Evolutionary conservation across 2,888 invertebrate genomes (phyloP), one percentile per base, ranked within the genome.

Genomic region (Dryocosmus kuriphilus): DNA sequence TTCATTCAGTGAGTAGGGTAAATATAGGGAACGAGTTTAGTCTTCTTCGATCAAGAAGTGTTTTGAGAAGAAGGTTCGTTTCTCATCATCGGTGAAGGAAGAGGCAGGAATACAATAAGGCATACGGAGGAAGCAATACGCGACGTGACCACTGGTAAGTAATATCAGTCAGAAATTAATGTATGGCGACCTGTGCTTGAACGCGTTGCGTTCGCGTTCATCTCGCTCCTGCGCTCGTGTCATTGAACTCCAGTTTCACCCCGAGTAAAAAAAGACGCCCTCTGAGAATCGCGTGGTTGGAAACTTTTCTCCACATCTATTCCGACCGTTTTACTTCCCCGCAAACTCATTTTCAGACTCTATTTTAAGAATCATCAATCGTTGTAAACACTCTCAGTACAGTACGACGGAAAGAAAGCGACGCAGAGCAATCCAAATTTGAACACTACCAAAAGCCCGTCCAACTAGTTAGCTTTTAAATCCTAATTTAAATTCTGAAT

Each of bases 281-380:
- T 51, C 51, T 51, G 71, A 51, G 71, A 71, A 71, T 71, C 71
- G 71, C 51, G 46, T 71, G 71, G 71, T 41, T 41, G 46, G 51
- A 71, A 71, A 71, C 51, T 71, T 71, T 71, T 51, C 71, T 51
- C 71, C 71, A 71, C 71, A 71, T 71, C 71, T 55, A 71, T 71
- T 51, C 51, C 30, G 51, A 51, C 71, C 51, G 11, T 30, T 71
- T 71, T 71, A 51, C 51, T 51, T 71, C 71, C 41, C 46, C 71
- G 46, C 71, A 71, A 71, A 71, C 71, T 71, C 51, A 71, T 71
- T 71, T 71, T 51, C 51, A 71, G 51, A 71, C 67, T 65, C 65
- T 71, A 71, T 71, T 71, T 71, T 51, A 51, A 51, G 71, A 71
- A 71, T 22, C 51, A 71, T 71, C 71, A 71, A 71, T 71, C 46